Conservation (phyloP, 2,113 vertebrate species). For the Leptobrachium ailaonicum region DNA sequence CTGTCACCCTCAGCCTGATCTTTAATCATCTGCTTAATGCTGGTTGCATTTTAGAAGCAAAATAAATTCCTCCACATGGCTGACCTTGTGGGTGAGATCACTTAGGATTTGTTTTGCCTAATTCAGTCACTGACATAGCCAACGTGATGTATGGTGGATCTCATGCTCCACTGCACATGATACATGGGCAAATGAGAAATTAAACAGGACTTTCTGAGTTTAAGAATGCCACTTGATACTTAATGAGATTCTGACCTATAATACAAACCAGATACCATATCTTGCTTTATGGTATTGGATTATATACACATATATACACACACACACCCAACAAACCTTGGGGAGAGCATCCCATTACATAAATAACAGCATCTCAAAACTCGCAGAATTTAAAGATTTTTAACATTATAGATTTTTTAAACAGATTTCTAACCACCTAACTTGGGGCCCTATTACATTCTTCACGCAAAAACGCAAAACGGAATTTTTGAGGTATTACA, state of each 20-base stretch:
- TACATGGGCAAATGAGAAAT: conserved; percentile 50
- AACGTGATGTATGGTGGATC: conserved; percentile 64
- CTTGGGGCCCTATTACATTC: too few species aligned
- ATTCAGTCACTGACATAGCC: conserved; percentile 61
- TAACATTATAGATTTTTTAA: too few species aligned
- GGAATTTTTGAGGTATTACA: too few species aligned
- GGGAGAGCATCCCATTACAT: too few species aligned
- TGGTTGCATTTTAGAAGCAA: conserved; percentile 54
- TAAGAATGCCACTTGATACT: conserved; percentile 51
- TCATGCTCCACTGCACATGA: conserved; percentile 62
- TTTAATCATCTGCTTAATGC: conserved; percentile 55
- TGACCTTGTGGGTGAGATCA: conserved; percentile 55
- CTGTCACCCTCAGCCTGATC: conserved; percentile 37
- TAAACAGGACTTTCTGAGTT: conserved; percentile 45
- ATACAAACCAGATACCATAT: conserved; percentile 13
- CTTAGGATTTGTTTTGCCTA: conserved; percentile 57
- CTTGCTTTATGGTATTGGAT: neutral
- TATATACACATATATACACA: too few species aligned
- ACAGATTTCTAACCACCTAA: too few species aligned
- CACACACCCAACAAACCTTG: too few species aligned
- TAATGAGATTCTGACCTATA: conserved; percentile 37
- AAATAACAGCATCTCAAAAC: too few species aligned
- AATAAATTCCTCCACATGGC: conserved; percentile 56
- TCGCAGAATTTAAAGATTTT: too few species aligned
- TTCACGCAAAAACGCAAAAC: too few species aligned